Conservation (phyloP, 2,888 invertebrate species). For the Cephalotes varians region DNA sequence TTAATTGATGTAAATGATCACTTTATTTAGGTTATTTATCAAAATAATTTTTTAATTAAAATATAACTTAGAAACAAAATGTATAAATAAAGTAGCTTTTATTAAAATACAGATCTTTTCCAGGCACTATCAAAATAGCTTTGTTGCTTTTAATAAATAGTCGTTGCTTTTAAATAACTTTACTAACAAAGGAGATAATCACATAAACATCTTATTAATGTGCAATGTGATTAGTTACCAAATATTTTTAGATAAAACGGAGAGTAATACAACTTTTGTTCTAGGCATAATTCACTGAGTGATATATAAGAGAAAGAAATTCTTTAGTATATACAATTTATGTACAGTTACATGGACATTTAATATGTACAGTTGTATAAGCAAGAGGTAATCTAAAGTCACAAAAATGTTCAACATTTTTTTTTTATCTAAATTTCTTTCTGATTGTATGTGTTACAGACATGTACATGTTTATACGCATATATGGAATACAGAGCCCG, state of each 20-base stretch:
- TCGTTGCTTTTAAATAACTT: background rate
- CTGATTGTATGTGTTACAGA: background rate
- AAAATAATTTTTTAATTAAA: constrained; percentile 7
- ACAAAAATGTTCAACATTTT: background rate
- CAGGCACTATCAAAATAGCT: background rate
- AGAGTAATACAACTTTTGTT: constrained; percentile 8
- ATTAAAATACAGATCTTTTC: constrained; percentile 3
- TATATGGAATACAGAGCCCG: no score
- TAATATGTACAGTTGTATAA: background rate
- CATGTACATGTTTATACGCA: background rate
- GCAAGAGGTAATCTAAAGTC: background rate
- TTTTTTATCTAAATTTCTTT: background rate
- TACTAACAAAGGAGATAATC: background rate
- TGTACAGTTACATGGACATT: no score
- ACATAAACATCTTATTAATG: constrained; percentile 4
- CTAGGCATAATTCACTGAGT: background rate
- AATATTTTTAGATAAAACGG: constrained; percentile 4
- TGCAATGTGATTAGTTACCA: background rate
- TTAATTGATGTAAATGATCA: background rate
- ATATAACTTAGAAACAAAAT: background rate
- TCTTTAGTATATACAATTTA: background rate
- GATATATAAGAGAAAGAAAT: background rate
- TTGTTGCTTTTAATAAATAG: no score
- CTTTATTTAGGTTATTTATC: constrained; percentile 5
- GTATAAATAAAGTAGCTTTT: constrained; percentile 8